Conservation (phyloP, 2,797 vertebrate species). For the Phoeniculus purpureus region DNA sequence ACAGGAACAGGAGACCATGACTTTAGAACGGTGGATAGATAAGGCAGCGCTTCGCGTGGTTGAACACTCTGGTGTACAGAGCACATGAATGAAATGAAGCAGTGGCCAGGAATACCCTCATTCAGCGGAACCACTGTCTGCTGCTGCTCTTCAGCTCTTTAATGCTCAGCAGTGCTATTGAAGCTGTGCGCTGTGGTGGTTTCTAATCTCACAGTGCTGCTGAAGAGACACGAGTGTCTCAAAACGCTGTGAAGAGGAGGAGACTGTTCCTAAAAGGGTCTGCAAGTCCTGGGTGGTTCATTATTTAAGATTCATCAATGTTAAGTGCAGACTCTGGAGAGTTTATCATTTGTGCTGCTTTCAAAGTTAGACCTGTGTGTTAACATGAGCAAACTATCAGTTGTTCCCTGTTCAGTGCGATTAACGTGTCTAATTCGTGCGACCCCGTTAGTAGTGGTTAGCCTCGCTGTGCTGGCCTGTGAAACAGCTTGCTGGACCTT, state of each 20-base stretch:
- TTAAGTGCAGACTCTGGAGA: not conserved
- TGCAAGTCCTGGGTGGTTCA: not conserved
- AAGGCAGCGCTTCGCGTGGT: not conserved
- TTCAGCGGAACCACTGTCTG: not conserved
- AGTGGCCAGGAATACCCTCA: not conserved
- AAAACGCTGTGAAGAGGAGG: not conserved
- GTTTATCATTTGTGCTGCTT: not conserved
- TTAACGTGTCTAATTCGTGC: not conserved
- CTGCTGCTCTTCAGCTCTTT: not conserved
- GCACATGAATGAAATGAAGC: not conserved
- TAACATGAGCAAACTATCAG: not conserved
- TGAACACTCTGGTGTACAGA: not conserved
- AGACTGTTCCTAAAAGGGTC: not conserved
- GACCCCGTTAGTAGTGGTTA: not conserved
- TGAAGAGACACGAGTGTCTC: not conserved
- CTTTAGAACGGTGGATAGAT: not conserved
- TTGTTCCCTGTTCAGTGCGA: not conserved
- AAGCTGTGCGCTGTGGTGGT: not conserved
- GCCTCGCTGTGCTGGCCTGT: not conserved
- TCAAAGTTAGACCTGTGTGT: not conserved
- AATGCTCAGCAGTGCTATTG: not conserved
- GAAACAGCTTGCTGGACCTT: not conserved
- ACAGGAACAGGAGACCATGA: not conserved
- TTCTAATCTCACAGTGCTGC: not conserved
- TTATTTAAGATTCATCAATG: not conserved